These are phyloP conservation scores for Amblyopsis rosae DNA, from an alignment of 2,113 vertebrate genomes.

Conservation along the genomic window DNA sequence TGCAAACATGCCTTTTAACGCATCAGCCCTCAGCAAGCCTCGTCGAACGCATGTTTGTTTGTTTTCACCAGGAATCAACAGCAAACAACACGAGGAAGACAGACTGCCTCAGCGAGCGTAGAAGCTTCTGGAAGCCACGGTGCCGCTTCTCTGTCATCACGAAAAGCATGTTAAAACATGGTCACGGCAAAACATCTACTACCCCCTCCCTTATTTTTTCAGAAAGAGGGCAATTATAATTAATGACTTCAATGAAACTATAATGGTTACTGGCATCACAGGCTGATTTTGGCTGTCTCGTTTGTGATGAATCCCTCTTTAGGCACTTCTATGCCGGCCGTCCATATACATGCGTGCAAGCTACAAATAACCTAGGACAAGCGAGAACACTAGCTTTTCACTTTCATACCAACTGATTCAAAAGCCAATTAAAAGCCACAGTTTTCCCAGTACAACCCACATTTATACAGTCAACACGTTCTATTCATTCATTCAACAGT, in stretches of 20 bases:
- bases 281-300: conserved; percentile 52
- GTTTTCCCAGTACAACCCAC: conserved; percentile 12
- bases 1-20: not conserved
- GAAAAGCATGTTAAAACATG: conserved; percentile 75
- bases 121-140: conserved; percentile 27
- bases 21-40: not conserved
- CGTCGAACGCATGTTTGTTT: not conserved
- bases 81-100: conserved; percentile 7
- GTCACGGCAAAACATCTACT: conserved; percentile 51
- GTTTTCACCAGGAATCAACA: conserved; percentile 33
- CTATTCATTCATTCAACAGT: conserved; percentile 33
- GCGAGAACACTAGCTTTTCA: too few species aligned
- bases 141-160: conserved; percentile 63
- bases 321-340: conserved; percentile 57
- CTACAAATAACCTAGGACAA: too few species aligned
- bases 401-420: too few species aligned
- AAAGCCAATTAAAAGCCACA: too few species aligned
- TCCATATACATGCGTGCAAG: not conserved
- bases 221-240: conserved; percentile 73
- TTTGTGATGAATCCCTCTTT: conserved; percentile 61
- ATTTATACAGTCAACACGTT: conserved; percentile 53
- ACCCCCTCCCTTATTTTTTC: conserved; percentile 46
- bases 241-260: conserved; percentile 71
- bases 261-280: conserved; percentile 72
- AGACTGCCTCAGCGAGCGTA: conserved; percentile 23